Evolutionary conservation across 2,888 invertebrate genomes (phyloP).

Genomic region (Atherix ibis): DNA sequence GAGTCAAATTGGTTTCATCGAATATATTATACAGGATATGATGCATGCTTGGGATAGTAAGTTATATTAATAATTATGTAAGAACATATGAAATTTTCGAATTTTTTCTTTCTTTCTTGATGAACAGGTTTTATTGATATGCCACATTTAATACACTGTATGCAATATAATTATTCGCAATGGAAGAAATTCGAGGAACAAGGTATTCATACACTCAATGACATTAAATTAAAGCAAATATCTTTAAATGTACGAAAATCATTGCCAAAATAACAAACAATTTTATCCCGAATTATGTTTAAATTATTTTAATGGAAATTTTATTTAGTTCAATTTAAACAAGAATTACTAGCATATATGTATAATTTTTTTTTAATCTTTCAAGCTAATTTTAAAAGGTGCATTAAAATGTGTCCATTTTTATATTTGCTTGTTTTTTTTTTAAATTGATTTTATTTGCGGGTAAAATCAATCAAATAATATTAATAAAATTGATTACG

Average conservation of each 20-base stretch:
- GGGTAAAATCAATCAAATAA: too few relatives aligned
- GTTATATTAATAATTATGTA: slow-evolving; percentile 17
- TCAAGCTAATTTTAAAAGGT: too few relatives aligned
- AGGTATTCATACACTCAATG: slow-evolving; percentile 54
- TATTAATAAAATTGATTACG: too few relatives aligned
- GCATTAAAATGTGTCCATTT: too few relatives aligned
- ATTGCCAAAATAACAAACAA: slow-evolving; percentile 29
- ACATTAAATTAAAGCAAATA: slow-evolving; percentile 40
- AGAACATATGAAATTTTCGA: too few relatives aligned
- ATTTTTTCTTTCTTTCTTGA: too few relatives aligned
- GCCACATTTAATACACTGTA: slow-evolving; percentile 73
- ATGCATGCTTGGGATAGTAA: slow-evolving; percentile 92
- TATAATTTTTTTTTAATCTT: too few relatives aligned
- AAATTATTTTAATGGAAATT: slow-evolving; percentile 6
- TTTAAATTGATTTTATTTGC: too few relatives aligned
- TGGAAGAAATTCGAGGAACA: slow-evolving; percentile 79
- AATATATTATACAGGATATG: slow-evolving; percentile 95
- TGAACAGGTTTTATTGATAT: slow-evolving; percentile 79
- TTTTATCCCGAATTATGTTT: slow-evolving; percentile 19
- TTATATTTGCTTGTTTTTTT: too few relatives aligned
- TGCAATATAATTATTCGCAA: slow-evolving; percentile 73
- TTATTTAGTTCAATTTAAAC: too few relatives aligned
- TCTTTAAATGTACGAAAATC: slow-evolving; percentile 22
- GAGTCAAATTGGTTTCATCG: slow-evolving; percentile 94
- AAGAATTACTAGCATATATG: too few relatives aligned